Base-by-base conservation (phyloP, 2,113 vertebrate species). In the Columba livia region DNA sequence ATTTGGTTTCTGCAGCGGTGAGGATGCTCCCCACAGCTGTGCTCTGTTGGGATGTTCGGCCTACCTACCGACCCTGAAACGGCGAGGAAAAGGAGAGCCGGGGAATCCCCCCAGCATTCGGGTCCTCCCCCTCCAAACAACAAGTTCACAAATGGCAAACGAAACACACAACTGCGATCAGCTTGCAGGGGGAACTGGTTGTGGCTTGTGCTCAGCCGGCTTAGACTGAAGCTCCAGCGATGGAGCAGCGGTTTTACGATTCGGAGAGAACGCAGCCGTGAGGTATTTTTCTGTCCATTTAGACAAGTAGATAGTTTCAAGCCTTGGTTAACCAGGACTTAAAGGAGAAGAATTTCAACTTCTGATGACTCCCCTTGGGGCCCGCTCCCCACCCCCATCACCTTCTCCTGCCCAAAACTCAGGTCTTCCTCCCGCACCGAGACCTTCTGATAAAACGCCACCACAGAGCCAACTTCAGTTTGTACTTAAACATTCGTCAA, bases 211-310 rank as follows among this genome's bases (percentile, higher is more conserved):
- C 93, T 93, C 93, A 72, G 90, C 78, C 60, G 0, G 69, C 85
- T 65, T 32, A 44, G 81, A 57, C 94, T 80, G 89, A 85, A 87
- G 94, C 88, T 31, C 65, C 42, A 40, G 54, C 18, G 29, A 65
- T 16, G 93, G 94, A 89, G 93, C 85, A 80, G 90, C 89, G 71
- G 67, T 70, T 89, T 96, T 19, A 85, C n/a, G 15, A 40, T 5
- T 85, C 25, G 34, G 93, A 97, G 94, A 96, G 94, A 87, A 95
- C 31, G n/a, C 91, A 96, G 96, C 94, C 85, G 92, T 97, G 98
- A 98, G 98, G 98, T 98, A 97, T 98, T 88, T 96, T 97, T 91
- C 97, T 97, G 97, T 98, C 97, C 94, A 73, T 89, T 90, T 23
- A 95, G 75, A 97, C 94, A 91, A 92, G 94, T 83, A 50, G 72